Evolutionary conservation across 92 coral and sea anemone species (phyloP).

Genomic region (Muricea muricata): DNA sequence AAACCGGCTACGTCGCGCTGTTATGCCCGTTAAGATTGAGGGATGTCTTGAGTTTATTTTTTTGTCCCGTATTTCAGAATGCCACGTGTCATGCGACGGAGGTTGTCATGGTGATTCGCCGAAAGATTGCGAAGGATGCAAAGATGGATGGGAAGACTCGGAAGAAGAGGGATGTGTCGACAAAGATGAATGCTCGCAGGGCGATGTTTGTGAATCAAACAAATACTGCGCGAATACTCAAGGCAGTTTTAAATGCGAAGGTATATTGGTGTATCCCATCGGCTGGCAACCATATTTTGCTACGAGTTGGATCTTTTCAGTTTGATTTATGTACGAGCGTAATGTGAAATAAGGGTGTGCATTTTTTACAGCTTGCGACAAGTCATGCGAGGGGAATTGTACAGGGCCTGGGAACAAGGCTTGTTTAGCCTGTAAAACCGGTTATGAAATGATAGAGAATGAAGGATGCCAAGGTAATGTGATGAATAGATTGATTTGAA

Average conservation of each 20-base stretch:
- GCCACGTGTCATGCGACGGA: conserved; percentile 88
- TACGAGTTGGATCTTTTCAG: too few species aligned
- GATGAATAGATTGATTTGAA: too few species aligned
- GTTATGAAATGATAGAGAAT: conserved; percentile 81
- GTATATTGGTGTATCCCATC: too few species aligned
- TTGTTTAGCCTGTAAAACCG: conserved; percentile 79
- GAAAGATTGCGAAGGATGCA: conserved; percentile 83
- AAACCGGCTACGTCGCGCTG: too few species aligned
- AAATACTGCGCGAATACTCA: conserved; percentile 87
- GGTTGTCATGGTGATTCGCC: conserved; percentile 78
- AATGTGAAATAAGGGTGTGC: too few species aligned
- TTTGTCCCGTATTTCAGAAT: too few species aligned
- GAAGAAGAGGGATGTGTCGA: conserved; percentile 93
- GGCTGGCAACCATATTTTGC: too few species aligned
- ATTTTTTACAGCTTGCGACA: conserved; percentile 72
- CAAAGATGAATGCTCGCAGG: conserved; percentile 85
- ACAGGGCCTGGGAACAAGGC: conserved; percentile 87
- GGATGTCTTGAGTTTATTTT: too few species aligned
- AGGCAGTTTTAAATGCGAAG: conserved; percentile 88
- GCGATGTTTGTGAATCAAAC: conserved; percentile 73
- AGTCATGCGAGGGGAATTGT: conserved; percentile 89
- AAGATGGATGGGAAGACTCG: conserved; percentile 84
- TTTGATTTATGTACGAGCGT: too few species aligned
- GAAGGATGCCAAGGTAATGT: conserved; percentile 97
- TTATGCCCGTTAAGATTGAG: too few species aligned